Evolutionary conservation across 1,140 invertebrate genomes (phyloP).

Genomic region (Ceratoteleas bidentatus): DNA sequence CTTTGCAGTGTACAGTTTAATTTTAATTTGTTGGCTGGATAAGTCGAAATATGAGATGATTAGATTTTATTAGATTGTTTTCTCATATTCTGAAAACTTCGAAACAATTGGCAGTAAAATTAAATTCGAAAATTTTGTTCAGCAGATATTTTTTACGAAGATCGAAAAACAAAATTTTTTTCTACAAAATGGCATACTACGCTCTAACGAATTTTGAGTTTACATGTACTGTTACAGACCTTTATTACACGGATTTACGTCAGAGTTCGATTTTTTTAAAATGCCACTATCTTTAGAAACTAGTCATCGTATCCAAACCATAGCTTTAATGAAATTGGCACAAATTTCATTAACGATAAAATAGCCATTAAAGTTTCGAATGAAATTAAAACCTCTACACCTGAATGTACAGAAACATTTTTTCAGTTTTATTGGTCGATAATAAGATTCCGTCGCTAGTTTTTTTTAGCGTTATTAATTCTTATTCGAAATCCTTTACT

Average conservation of each 20-base stretch:
- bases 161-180: no score
- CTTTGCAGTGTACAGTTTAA: no score
- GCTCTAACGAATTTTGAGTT: no score
- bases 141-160: no score
- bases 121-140: no score
- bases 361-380: constrained; percentile 1
- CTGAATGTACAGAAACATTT: not conserved
- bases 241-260: not conserved
- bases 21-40: no score
- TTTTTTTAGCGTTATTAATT: not conserved
- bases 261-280: not conserved
- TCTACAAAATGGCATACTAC: no score
- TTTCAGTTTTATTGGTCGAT: not conserved
- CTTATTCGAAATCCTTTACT: not conserved
- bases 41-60: no score
- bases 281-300: constrained; percentile 1
- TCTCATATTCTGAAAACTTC: no score
- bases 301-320: not conserved
- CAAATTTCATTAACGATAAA: constrained; percentile 1
- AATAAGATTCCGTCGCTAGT: not conserved
- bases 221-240: no score
- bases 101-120: no score
- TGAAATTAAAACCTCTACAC: not conserved
- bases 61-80: no score
- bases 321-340: not conserved